phyloP scores from a whole-genome alignment of 2,797 vertebrate genomes.

The Pygocentrus nattereri region DNA sequence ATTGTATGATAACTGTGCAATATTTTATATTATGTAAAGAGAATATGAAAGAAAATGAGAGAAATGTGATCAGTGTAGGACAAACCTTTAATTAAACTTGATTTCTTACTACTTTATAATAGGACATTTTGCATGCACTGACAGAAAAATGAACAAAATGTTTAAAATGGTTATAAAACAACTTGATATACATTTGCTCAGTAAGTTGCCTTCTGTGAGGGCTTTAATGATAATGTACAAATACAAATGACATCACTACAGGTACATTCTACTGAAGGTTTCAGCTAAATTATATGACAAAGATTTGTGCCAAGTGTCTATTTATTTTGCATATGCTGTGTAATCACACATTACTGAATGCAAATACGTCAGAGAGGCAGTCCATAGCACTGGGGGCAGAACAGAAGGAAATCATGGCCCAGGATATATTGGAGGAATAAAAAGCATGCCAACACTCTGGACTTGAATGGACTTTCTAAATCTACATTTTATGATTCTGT shows the following conservation, averaged over 20 bases:
- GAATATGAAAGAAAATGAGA: neutral
- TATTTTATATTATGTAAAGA: neutral
- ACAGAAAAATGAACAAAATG: neutral
- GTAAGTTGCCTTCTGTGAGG: neutral
- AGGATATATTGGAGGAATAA: no score
- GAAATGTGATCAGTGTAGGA: neutral
- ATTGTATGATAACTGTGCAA: neutral
- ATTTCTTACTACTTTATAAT: neutral
- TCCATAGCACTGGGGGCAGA: neutral
- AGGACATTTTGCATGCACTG: neutral
- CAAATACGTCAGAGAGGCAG: neutral
- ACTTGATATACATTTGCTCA: neutral
- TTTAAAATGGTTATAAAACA: neutral
- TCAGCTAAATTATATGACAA: neutral
- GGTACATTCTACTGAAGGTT: neutral
- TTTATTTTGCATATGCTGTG: neutral
- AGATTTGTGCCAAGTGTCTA: neutral
- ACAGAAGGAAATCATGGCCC: neutral
- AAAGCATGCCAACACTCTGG: neutral
- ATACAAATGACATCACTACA: neutral
- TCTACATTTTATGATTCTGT: neutral
- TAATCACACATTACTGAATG: neutral
- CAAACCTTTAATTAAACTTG: neutral
- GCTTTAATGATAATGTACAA: neutral
- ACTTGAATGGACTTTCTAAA: no score